Evolutionary conservation across 2,888 invertebrate species (phyloP).

Genomic region (Quadroppia sp.): DNA sequence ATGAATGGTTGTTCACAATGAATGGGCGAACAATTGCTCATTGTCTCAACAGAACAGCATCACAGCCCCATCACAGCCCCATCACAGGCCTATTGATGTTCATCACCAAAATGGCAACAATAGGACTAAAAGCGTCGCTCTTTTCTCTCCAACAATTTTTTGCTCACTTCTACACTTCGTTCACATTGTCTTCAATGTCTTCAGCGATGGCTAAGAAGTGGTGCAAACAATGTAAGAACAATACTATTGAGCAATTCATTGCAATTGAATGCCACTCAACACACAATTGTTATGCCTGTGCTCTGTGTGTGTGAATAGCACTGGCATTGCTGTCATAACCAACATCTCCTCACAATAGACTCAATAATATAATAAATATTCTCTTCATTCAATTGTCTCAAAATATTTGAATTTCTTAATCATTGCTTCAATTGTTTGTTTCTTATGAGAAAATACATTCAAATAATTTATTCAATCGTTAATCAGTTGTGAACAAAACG

Average conservation of each 20-base stretch:
- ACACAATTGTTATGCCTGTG: slow-evolving; percentile 19
- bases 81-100: slow-evolving; percentile 21
- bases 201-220: slow-evolving; percentile 31
- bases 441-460: neutral
- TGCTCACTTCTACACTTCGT: neutral
- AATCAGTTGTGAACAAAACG: slow-evolving; percentile 7
- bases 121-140: slow-evolving; percentile 9
- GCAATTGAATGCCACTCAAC: slow-evolving; percentile 32
- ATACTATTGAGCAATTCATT: slow-evolving; percentile 25
- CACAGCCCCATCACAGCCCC: too few relatives aligned
- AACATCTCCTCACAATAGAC: slow-evolving; percentile 24
- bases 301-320: neutral
- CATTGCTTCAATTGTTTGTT: slow-evolving; percentile 33
- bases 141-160: neutral
- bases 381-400: slow-evolving; percentile 27
- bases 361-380: slow-evolving; percentile 24
- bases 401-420: slow-evolving; percentile 38
- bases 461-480: slow-evolving; percentile 9
- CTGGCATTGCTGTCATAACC: slow-evolving; percentile 34
- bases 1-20: slow-evolving; percentile 4
- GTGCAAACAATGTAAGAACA: slow-evolving; percentile 23
- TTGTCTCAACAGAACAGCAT: slow-evolving; percentile 11
- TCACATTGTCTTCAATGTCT: slow-evolving; percentile 9
- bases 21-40: slow-evolving; percentile 28
- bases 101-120: slow-evolving; percentile 36